Evolutionary conservation across 1,140 invertebrate genomes (phyloP).

Genomic region (Drosophila sp.): DNA sequence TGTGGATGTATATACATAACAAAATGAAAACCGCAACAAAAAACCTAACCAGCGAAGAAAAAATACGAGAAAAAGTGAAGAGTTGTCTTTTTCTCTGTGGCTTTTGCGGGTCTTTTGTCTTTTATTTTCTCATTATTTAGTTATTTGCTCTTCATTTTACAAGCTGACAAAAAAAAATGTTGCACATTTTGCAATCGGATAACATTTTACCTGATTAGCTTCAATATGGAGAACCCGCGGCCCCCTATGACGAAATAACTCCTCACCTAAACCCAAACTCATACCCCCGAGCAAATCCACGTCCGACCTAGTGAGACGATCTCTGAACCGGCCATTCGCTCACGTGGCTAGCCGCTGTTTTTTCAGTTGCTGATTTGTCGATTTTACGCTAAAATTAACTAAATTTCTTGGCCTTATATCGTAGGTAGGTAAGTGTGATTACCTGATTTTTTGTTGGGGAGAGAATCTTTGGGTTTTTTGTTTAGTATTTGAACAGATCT

Average conservation of each 20-base stretch:
- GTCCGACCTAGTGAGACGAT: constrained; percentile 2
- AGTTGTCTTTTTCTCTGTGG: constrained; percentile 44
- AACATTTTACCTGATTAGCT: constrained; percentile 40
- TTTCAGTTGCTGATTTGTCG: constrained; percentile 47
- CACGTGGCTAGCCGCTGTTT: constrained; percentile 39
- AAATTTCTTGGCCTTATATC: not conserved
- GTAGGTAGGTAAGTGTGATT: constrained; percentile 1
- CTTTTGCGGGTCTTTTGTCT: constrained; percentile 30
- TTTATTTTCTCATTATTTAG: constrained; percentile 57
- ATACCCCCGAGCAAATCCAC: not conserved
- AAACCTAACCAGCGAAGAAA: constrained; percentile 15
- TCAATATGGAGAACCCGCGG: constrained; percentile 25
- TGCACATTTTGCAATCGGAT: constrained; percentile 46
- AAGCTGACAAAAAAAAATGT: constrained; percentile 29
- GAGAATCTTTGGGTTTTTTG: constrained; percentile 33
- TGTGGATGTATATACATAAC: constrained; percentile 11
- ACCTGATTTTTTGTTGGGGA: constrained; percentile 24
- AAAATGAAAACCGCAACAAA: constrained; percentile 38
- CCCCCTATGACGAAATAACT: not conserved
- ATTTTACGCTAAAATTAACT: constrained; percentile 58
- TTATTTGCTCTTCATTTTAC: constrained; percentile 34
- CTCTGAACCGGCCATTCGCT: constrained; percentile 26
- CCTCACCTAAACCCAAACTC: constrained; percentile 21
- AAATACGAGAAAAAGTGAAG: constrained; percentile 46
- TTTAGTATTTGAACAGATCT: not conserved